Percentiles rank a stretch among this genome's conserved stretches.
These are phyloP conservation scores for Drosophila azteca DNA, from an alignment of 1,140 invertebrate genomes.

Conservation along the genomic window DNA sequence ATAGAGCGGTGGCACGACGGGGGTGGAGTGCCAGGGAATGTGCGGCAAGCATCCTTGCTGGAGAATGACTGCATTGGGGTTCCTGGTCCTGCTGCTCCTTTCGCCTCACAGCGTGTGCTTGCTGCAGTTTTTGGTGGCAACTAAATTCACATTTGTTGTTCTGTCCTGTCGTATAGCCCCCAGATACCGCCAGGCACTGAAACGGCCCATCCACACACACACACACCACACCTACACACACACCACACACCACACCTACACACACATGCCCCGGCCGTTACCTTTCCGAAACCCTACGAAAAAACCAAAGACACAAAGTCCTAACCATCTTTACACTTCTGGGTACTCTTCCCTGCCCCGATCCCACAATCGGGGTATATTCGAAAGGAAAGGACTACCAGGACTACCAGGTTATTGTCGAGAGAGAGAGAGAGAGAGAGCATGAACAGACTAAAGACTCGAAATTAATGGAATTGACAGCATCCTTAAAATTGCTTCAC, in stretches of 20 bases:
- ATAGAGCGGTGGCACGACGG: conserved; percentile 1
- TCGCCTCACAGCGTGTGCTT: conserved; percentile 13
- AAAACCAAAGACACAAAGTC: background rate
- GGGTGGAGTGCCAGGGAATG: background rate
- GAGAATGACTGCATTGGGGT: conserved; percentile 57
- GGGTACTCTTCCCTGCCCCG: too few relatives aligned
- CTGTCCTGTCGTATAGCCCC: conserved; percentile 28
- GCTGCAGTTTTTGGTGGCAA: conserved; percentile 57
- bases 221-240: background rate
- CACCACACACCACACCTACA: background rate
- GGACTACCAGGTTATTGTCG: too few relatives aligned
- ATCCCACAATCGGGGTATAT: too few relatives aligned
- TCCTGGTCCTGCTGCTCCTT: conserved; percentile 4
- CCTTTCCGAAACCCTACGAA: background rate
- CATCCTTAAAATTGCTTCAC: too few relatives aligned
- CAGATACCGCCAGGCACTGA: conserved; percentile 22
- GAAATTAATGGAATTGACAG: too few relatives aligned
- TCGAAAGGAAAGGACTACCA: too few relatives aligned
- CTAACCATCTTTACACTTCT: too few relatives aligned
- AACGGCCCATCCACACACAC: conserved; percentile 24
- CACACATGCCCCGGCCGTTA: background rate
- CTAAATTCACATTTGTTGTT: conserved; percentile 73
- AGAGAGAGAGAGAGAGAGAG: too few relatives aligned
- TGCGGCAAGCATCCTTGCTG: conserved; percentile 14
- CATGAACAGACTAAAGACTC: too few relatives aligned